phyloP scores from a whole-genome alignment of 2,113 vertebrate species.

The Casuarius casuarius region DNA sequence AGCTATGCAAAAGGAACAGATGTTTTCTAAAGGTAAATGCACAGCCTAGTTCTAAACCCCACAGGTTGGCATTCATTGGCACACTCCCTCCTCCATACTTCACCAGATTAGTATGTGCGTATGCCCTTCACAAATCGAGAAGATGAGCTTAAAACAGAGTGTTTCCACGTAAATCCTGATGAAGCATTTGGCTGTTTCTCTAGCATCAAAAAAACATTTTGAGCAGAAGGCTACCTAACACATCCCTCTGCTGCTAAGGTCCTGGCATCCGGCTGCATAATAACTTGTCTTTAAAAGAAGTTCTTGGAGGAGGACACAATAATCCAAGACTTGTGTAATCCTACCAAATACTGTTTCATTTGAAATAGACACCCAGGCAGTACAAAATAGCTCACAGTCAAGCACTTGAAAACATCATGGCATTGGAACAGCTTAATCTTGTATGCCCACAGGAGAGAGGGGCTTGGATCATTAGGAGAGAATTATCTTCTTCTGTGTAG shows the following conservation, averaged over 20 bases:
- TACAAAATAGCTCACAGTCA: neutral
- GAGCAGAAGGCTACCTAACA: neutral
- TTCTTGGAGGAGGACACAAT: neutral
- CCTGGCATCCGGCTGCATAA: neutral
- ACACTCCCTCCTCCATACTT: rapidly evolving
- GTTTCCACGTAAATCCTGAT: neutral
- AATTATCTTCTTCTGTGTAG: neutral
- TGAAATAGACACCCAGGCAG: neutral
- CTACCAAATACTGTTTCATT: neutral
- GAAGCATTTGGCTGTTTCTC: neutral
- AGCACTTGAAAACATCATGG: slow-evolving; percentile 29
- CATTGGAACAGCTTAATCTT: neutral
- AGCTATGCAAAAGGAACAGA: neutral
- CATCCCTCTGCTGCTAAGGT: neutral
- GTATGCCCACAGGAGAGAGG: rapidly evolving
- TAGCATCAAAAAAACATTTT: neutral
- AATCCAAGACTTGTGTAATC: neutral
- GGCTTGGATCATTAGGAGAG: neutral
- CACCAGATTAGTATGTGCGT: rapidly evolving
- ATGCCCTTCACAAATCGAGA: neutral
- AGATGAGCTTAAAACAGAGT: neutral
- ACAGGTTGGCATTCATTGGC: rapidly evolving
- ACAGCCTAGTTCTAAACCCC: neutral
- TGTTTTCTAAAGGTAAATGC: neutral
- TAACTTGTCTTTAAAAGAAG: neutral